Conservation (phyloP, 2,888 invertebrate genomes). For the Ramazzottius varieornatus region DNA sequence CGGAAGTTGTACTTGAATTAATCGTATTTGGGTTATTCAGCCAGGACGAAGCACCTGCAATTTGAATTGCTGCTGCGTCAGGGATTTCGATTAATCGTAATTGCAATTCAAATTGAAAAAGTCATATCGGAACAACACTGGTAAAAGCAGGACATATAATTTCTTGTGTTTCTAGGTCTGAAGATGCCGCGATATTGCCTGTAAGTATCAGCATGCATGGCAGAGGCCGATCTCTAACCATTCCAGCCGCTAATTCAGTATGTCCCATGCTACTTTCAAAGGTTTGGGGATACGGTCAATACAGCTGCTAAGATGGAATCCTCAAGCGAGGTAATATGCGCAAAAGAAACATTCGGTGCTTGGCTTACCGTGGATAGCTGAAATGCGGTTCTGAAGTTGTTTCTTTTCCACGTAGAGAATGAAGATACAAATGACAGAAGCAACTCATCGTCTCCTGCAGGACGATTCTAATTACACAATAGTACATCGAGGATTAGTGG, state of each 20-base stretch:
- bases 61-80: too few relatives aligned
- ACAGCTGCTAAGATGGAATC: slow-evolving; percentile 79
- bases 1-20: too few relatives aligned
- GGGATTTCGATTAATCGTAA: too few relatives aligned
- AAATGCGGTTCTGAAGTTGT: neutral
- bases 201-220: neutral
- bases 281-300: slow-evolving; percentile 70
- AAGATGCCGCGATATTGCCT: slow-evolving; percentile 61
- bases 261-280: slow-evolving; percentile 10
- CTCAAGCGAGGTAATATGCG: slow-evolving; percentile 38
- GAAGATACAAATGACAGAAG: neutral
- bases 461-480: neutral
- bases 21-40: too few relatives aligned
- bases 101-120: too few relatives aligned
- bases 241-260: too few relatives aligned
- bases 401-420: neutral
- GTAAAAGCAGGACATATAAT: too few relatives aligned
- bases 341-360: neutral
- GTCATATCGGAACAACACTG: too few relatives aligned
- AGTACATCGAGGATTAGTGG: neutral
- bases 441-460: neutral
- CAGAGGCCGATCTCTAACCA: too few relatives aligned
- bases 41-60: too few relatives aligned
- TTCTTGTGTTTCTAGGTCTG: slow-evolving; percentile 65
- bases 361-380: neutral